A percentile compares a stretch with the other conserved stretches of the same genome.
Evolutionary conservation across 1,140 invertebrate genomes (phyloP).

Genomic region (Diploscapter pachys): DNA sequence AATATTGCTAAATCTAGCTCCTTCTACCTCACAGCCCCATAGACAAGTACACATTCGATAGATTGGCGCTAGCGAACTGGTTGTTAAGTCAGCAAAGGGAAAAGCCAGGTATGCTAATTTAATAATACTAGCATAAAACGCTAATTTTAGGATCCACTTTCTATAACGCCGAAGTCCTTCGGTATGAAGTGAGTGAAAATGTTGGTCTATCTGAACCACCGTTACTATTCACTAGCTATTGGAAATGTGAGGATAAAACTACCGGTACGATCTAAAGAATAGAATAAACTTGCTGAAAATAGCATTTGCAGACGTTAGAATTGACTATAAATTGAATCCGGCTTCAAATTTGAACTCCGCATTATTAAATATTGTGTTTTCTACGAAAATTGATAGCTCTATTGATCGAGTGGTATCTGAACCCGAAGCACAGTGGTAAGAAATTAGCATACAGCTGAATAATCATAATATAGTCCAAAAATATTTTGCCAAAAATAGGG

Average conservation of each 20-base stretch:
- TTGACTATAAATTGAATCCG: conserved; percentile 48
- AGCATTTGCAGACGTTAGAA: conserved; percentile 35
- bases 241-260: conserved; percentile 43
- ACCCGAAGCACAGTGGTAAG: conserved; percentile 47
- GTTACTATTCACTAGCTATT: conserved; percentile 41
- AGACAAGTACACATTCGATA: conserved; percentile 42
- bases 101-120: conserved; percentile 40
- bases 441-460: not conserved
- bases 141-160: conserved; percentile 14
- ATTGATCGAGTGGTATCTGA: conserved; percentile 40
- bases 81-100: conserved; percentile 43
- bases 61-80: conserved; percentile 44
- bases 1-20: not conserved
- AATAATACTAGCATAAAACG: conserved; percentile 15
- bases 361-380: conserved; percentile 44
- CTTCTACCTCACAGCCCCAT: conserved; percentile 34
- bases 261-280: conserved; percentile 21
- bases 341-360: conserved; percentile 28
- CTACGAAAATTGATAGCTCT: conserved; percentile 38
- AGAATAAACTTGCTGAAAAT: not conserved
- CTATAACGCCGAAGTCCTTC: conserved; percentile 1
- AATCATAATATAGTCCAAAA: conserved; percentile 19
- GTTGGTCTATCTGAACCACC: conserved; percentile 30
- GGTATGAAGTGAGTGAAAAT: conserved; percentile 40
- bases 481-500: conserved; percentile 37